A percentile compares a stretch with the other conserved stretches of the same genome.
phyloP scores from a whole-genome alignment of 2,797 vertebrate genomes.

The Calcarius lapponicus region DNA sequence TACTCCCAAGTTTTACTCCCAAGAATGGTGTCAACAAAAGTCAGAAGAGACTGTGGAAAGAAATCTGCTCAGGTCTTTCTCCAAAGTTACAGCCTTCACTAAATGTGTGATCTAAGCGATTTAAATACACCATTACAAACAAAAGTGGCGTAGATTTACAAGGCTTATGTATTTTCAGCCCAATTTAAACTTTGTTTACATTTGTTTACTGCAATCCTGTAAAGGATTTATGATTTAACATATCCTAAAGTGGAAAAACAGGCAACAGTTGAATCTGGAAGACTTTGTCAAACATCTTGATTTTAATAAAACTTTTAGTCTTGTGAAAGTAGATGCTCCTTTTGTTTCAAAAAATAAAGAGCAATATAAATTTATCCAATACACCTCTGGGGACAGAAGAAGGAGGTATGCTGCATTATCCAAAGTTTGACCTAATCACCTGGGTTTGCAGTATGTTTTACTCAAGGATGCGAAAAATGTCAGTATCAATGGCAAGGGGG shows the following conservation, averaged over 20 bases:
- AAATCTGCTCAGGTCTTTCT: not conserved
- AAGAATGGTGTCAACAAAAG: not conserved
- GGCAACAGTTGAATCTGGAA: not conserved
- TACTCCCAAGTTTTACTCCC: not conserved
- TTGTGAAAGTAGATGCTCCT: not conserved
- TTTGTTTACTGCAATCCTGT: not conserved
- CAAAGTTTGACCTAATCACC: not conserved
- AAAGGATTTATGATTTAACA: not conserved
- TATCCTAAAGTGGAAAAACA: not conserved
- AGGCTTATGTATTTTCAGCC: not conserved
- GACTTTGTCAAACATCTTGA: not conserved
- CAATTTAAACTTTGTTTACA: not conserved
- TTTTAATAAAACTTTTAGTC: not conserved
- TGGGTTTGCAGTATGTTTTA: not conserved
- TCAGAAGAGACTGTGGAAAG: not conserved
- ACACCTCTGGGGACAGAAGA: fast-evolving
- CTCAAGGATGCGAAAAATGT: not conserved
- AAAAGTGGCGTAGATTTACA: not conserved
- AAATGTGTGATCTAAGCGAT: not conserved
- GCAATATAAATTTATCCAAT: not conserved
- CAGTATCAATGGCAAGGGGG: not conserved
- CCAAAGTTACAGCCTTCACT: not conserved
- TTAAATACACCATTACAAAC: not conserved
- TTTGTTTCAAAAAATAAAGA: not conserved
- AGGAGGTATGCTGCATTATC: not conserved